Percentiles rank a stretch among this genome's conserved stretches.
Evolutionary conservation across 2,113 vertebrate species (phyloP).

Genomic region (Phalacrocorax pelagicus): DNA sequence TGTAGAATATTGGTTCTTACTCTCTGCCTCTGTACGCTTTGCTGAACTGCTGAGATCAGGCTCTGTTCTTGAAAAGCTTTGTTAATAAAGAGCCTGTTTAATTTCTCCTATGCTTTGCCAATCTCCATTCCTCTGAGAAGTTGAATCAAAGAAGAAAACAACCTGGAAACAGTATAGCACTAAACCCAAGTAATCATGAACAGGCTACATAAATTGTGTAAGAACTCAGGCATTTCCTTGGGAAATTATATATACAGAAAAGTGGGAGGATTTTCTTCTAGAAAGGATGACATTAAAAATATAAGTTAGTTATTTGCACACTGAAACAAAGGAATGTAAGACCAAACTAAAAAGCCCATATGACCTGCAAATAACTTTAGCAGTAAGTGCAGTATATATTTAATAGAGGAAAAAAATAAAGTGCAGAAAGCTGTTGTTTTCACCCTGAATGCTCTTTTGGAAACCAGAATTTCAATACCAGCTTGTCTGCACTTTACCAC

Average conservation of each 20-base stretch:
- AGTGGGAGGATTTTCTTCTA: not conserved
- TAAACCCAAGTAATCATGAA: not conserved
- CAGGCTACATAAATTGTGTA: not conserved
- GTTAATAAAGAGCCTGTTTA: not conserved
- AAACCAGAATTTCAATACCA: not conserved
- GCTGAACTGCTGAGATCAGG: not conserved
- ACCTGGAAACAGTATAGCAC: not conserved
- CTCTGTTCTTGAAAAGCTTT: not conserved
- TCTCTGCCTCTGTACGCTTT: not conserved
- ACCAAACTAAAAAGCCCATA: not conserved
- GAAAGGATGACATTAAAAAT: not conserved
- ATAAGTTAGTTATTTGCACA: not conserved
- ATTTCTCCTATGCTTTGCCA: not conserved
- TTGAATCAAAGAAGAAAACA: not conserved
- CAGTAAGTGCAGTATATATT: not conserved
- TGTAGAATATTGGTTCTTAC: not conserved
- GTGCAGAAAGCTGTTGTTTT: not conserved
- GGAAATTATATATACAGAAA: not conserved
- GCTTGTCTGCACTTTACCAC: not conserved
- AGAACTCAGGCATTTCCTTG: not conserved
- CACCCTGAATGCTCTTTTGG: not conserved
- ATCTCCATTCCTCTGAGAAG: not conserved
- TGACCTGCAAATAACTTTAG: not conserved
- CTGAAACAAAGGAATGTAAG: not conserved
- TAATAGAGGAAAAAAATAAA: not conserved